phyloP scores from a whole-genome alignment of 1,140 invertebrate genomes.

The Panonychus citri region DNA sequence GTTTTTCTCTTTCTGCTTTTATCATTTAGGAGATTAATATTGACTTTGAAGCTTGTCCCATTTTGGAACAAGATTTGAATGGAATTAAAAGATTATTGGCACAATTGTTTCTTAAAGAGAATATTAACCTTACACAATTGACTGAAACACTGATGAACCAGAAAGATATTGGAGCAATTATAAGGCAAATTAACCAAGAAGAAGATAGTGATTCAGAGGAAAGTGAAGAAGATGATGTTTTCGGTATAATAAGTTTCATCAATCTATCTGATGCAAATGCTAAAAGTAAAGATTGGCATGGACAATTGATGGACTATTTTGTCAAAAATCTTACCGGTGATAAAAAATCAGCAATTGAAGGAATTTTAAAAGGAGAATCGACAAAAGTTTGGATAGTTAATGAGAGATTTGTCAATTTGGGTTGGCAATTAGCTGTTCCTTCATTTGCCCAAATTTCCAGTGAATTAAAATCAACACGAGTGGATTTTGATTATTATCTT shows the following conservation, averaged over 20 bases:
- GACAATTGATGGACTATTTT: neutral
- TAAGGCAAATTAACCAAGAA: neutral
- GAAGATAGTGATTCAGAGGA: neutral
- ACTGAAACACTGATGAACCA: neutral
- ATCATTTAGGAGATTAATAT: neutral
- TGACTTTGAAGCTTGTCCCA: neutral
- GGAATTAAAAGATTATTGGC: neutral
- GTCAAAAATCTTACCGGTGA: neutral
- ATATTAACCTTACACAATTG: neutral
- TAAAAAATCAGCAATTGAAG: neutral
- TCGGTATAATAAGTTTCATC: neutral
- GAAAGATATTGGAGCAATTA: neutral
- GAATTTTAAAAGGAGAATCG: constrained; percentile 9
- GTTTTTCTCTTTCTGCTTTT: too few species aligned
- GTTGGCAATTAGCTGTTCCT: neutral
- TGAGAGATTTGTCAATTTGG: neutral
- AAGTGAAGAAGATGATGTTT: neutral
- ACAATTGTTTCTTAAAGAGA: neutral
- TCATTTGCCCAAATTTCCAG: neutral
- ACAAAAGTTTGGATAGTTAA: neutral
- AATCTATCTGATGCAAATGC: neutral
- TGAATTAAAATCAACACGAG: neutral
- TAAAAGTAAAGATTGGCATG: neutral
- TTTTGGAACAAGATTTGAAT: neutral
- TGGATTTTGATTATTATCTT: neutral